A percentile compares a stretch with the other conserved stretches of the same genome.
Conservation (phyloP, 92 coral and sea anemone genomes). For the Siderastrea siderea region DNA sequence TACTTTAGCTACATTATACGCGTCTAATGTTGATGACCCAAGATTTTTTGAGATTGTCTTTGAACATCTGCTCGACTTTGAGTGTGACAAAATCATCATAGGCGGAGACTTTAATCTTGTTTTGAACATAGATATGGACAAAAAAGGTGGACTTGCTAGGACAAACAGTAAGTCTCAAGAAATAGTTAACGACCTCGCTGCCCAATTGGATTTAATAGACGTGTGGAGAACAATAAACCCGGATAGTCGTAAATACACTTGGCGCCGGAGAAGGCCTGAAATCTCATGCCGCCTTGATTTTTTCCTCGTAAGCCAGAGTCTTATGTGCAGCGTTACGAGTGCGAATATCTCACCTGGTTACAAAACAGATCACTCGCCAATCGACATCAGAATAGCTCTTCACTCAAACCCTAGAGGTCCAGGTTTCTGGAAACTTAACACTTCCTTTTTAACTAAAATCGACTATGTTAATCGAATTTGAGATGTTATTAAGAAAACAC, state of each 20-base stretch:
- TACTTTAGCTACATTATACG: too few species aligned
- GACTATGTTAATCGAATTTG: neutral
- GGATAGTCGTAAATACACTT: too few species aligned
- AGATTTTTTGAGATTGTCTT: too few species aligned
- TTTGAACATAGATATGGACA: neutral
- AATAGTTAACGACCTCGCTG: too few species aligned
- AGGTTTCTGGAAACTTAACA: neutral
- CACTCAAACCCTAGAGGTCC: neutral
- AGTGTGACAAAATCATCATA: too few species aligned
- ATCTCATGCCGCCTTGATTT: constrained; percentile 10
- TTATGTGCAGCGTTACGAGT: neutral
- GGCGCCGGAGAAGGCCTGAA: neutral
- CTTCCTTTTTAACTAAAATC: neutral
- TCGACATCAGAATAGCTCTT: neutral
- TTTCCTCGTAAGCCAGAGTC: constrained; percentile 4
- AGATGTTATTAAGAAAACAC: constrained; percentile 9
- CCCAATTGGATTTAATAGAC: too few species aligned
- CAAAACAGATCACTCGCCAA: neutral
- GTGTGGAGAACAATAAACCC: too few species aligned
- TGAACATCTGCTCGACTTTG: too few species aligned
- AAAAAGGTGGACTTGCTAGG: neutral
- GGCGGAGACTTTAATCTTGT: too few species aligned
- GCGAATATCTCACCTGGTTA: neutral
- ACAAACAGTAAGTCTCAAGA: neutral
- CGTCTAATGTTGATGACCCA: too few species aligned